These are phyloP conservation scores for Stegastes partitus DNA, from an alignment of 2,113 vertebrate species.

Conservation along the genomic window DNA sequence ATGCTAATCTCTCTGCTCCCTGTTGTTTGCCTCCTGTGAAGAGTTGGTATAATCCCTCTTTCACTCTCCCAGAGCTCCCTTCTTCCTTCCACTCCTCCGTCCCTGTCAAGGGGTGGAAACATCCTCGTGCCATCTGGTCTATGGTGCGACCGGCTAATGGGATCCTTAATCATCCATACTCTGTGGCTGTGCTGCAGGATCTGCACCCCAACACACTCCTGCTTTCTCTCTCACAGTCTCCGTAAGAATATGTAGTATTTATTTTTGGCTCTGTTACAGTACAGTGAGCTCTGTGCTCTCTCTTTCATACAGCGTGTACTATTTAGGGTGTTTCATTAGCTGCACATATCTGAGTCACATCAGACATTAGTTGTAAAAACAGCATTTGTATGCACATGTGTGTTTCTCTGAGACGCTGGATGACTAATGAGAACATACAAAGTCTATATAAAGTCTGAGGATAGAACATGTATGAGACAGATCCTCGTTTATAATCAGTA, in stretches of 20 bases:
- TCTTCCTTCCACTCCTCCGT: background rate
- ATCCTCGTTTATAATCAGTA: too few relatives aligned
- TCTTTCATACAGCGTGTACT: too few relatives aligned
- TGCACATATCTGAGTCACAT: too few relatives aligned
- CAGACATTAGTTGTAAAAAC: too few relatives aligned
- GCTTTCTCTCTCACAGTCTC: background rate
- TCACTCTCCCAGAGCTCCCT: conserved; percentile 25
- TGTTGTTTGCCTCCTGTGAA: conserved; percentile 32
- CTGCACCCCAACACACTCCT: background rate
- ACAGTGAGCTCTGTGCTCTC: too few relatives aligned
- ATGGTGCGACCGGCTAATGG: conserved; percentile 41
- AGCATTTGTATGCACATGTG: too few relatives aligned
- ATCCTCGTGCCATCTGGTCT: conserved; percentile 57
- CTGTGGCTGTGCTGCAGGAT: background rate
- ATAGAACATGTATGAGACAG: too few relatives aligned
- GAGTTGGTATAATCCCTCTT: conserved; percentile 48
- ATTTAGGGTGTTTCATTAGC: too few relatives aligned
- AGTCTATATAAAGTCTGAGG: too few relatives aligned
- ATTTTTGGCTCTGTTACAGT: background rate
- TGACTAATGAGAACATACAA: too few relatives aligned
- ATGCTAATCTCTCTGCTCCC: conserved; percentile 21
- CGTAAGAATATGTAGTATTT: too few relatives aligned
- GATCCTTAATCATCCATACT: conserved; percentile 52
- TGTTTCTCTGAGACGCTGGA: too few relatives aligned
- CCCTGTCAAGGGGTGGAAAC: conserved; percentile 12